Percentiles rank a stretch among this genome's conserved stretches.
Evolutionary conservation across 2,797 vertebrate species (phyloP).

Genomic region (Lateolabrax maculatus): DNA sequence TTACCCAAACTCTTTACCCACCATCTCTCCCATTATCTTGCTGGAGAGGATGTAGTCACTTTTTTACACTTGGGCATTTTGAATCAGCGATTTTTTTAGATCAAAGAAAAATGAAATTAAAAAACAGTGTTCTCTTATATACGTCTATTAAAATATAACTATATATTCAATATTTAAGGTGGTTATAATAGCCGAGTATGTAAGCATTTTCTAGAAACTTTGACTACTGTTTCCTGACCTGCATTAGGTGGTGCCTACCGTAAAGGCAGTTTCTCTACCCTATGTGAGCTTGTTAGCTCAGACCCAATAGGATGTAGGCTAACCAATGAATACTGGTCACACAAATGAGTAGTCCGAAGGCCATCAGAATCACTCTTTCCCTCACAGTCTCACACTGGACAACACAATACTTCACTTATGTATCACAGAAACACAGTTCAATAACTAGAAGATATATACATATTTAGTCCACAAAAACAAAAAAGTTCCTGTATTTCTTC

Average conservation of each 20-base stretch:
- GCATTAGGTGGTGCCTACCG: slow-evolving; percentile 84
- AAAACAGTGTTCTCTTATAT: slow-evolving; percentile 91
- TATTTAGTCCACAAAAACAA: slow-evolving; percentile 67
- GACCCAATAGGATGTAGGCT: slow-evolving; percentile 77
- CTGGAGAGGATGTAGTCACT: slow-evolving; percentile 87
- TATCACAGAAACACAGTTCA: slow-evolving; percentile 72
- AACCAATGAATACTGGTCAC: slow-evolving; percentile 76
- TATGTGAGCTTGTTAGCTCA: slow-evolving; percentile 77
- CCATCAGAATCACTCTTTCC: slow-evolving; percentile 66
- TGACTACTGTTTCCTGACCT: slow-evolving; percentile 90
- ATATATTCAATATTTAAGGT: slow-evolving; percentile 92
- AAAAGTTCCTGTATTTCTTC: slow-evolving; percentile 65
- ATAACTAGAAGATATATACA: slow-evolving; percentile 66
- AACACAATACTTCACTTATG: slow-evolving; percentile 66
- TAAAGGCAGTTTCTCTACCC: slow-evolving; percentile 83
- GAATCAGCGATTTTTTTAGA: slow-evolving; percentile 90
- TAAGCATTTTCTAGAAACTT: slow-evolving; percentile 92
- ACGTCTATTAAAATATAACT: slow-evolving; percentile 90
- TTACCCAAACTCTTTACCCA: slow-evolving; percentile 85
- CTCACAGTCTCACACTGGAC: slow-evolving; percentile 71
- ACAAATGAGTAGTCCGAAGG: slow-evolving; percentile 76
- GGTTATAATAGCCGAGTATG: slow-evolving; percentile 92
- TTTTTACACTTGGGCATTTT: slow-evolving; percentile 91
- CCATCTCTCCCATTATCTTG: slow-evolving; percentile 82
- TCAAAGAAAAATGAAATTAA: slow-evolving; percentile 87